Percentiles rank a stretch among this genome's conserved stretches.
Conservation (phyloP, 2,797 vertebrate genomes). For the Crocidura indochinensis region DNA sequence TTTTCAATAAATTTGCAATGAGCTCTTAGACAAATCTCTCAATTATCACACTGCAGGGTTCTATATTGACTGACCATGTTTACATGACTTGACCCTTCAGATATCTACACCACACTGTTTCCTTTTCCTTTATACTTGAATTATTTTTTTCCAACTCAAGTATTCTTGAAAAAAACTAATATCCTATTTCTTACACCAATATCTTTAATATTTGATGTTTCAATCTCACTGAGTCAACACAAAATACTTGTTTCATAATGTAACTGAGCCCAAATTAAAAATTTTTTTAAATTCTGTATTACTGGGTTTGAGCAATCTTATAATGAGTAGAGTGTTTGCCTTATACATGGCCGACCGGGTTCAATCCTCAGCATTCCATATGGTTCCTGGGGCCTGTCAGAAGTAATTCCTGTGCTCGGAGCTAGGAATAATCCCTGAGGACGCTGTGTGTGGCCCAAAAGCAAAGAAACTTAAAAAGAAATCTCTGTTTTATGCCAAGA, state of each 20-base stretch:
- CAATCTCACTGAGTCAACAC: neutral
- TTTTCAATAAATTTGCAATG: neutral
- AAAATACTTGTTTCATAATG: constrained; percentile 41
- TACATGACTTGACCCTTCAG: neutral
- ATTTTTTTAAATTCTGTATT: too few relatives aligned
- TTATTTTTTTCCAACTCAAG: neutral
- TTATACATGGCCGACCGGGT: too few relatives aligned
- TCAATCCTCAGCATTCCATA: too few relatives aligned
- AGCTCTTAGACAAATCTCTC: neutral
- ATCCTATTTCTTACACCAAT: neutral
- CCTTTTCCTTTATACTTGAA: neutral
- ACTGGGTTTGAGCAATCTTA: too few relatives aligned
- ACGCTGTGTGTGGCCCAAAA: too few relatives aligned
- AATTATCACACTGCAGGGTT: neutral
- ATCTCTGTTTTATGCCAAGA: neutral
- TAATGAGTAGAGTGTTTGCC: too few relatives aligned
- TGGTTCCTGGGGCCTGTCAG: too few relatives aligned
- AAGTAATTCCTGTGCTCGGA: too few relatives aligned
- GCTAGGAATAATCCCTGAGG: too few relatives aligned
- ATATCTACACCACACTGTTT: neutral
- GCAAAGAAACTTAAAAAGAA: neutral
- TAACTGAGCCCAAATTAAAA: neutral
- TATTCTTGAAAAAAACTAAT: constrained; percentile 18
- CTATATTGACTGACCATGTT: neutral
- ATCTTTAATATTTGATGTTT: constrained; percentile 44